Base-by-base conservation (phyloP, 2,888 invertebrate species). In the Heterodera filipjevi region DNA sequence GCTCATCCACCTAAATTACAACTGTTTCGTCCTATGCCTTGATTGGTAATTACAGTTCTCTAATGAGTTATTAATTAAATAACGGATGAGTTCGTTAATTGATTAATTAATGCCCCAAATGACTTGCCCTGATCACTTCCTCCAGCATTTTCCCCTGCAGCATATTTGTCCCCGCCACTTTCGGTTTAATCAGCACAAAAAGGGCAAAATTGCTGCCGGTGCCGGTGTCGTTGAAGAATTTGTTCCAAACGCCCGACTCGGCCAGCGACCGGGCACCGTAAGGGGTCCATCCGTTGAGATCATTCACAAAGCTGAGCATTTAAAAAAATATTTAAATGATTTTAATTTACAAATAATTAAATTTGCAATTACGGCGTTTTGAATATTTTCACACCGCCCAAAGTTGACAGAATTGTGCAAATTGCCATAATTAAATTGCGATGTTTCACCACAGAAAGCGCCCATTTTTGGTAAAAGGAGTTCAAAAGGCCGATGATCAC, bases 201-300 rank as follows among this genome's bases (percentile, higher is more conserved):
- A 86, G 77, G 71, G 86, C 85, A 30, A 86, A 79, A 44, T 84
- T 81, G 27, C 86, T 83, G 66, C 85, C 87, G 22, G 74, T 78
- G 35, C 81, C 83, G 32, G 79, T 78, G 70, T 82, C 78, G 22
- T 81, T 82, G 66, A 83, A 84, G 64, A 84, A 84, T 59, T 83
- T 77, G 53, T 84, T 80, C 22, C 81, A 73, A 16, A 81, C 81
- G 46, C 66, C 71, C 46, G 76, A 77, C 76, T 82, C 81, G 72
- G 66, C 30, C 27, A 79, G 33, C 2, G 83, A 80, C 3, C 82
- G 64, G 2, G 87, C 84, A 35, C 87, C 87, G 71, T 86, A 86
- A 8, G 87, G 87, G 33, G 87, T 87, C 77, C 85, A 87, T 19
- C 87, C 87, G 32, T 84, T 83, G 77, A 87, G 82, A 78, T 83